Base-by-base conservation (phyloP, 2,113 vertebrate species). In the Saimiri boliviensis region DNA sequence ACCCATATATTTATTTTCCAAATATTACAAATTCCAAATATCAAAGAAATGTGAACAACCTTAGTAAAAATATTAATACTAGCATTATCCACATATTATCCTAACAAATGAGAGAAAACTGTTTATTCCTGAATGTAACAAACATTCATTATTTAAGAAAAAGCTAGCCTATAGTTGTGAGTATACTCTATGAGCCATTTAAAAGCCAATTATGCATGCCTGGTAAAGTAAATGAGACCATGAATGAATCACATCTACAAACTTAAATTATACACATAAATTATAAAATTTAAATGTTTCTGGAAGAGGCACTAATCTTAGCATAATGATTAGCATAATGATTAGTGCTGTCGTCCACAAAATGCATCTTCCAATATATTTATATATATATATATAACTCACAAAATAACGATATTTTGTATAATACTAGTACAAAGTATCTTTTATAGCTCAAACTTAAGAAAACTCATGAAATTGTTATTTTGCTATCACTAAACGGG, bases 211-310 rank as follows among this genome's bases (percentile, higher is more conserved):
- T 96, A 66, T 93, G 86, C 97, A 63, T 68, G 95, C 49, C 66
- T 88, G 85, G 73, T 76, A 63, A 63, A 63, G 82, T 96, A 97
- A 98, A 93, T 86, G 12, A 97, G 58, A 85, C 63, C 79, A 9
- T 81, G 81, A 97, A 98, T 98, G 76, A 98, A 97, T 95, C 82
- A 85, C 23, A 98, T 88, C 63, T 54, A 88, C 20, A 95, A 97
- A 95, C 90, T 63, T 49, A 97, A 97, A 98, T 81, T 94, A 93
- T 82, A 96, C 35, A 63, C 97, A 98, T 97, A 98, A 98, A 98
- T 98, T 98, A 95, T 93, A 91, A 93, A 96, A 87, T 84, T 96
- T 97, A 92, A 93, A 95, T 96, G 79, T 87, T 83, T 89, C 66
- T 94, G 45, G 80, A 91, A 97, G 93, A 97, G 79, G 30, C 7